Percentiles rank a stretch among this genome's conserved stretches.
Conservation (phyloP, 2,797 vertebrate genomes). For the Menidia menidia region DNA sequence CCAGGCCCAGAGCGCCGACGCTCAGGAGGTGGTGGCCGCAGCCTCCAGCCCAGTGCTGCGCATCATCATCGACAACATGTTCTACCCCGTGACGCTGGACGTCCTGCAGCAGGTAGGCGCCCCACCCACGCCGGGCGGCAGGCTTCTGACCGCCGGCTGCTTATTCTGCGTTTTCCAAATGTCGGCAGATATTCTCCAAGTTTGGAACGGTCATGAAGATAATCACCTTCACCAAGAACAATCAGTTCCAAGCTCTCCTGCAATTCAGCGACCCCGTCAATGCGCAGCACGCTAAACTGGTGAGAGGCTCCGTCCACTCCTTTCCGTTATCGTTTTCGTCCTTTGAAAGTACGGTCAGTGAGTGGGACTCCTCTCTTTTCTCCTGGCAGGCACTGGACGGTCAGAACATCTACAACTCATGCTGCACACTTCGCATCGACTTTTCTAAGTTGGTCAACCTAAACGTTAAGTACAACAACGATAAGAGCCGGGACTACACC, state of each 20-base stretch:
- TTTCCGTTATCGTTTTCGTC: not conserved
- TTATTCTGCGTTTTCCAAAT: not conserved
- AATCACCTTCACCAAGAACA: slow-evolving; percentile 99
- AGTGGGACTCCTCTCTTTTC: rapidly evolving
- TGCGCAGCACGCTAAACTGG: slow-evolving; percentile 96
- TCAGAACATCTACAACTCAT: slow-evolving; percentile 99
- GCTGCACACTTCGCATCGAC: slow-evolving; percentile 97
- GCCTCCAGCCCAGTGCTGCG: slow-evolving; percentile 94
- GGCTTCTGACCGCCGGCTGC: not conserved
- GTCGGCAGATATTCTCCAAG: slow-evolving; percentile 96
- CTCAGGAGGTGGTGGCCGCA: slow-evolving; percentile 89
- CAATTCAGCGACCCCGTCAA: slow-evolving; percentile 95
- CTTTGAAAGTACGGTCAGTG: not conserved
- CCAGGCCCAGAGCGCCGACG: slow-evolving; percentile 90
- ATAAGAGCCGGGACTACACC: slow-evolving; percentile 98
- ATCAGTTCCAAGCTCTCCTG: slow-evolving; percentile 97
- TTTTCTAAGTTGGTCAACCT: slow-evolving; percentile 98
- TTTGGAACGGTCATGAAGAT: slow-evolving; percentile 99
- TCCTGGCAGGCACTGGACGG: slow-evolving; percentile 90
- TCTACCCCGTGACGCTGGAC: slow-evolving; percentile 97
- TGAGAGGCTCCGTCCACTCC: slow-evolving; percentile 67
- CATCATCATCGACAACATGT: slow-evolving; percentile 99
- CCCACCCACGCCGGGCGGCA: not conserved
- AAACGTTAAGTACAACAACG: slow-evolving; percentile 99
- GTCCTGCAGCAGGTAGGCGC: slow-evolving; percentile 93